Evolutionary conservation across 1,140 invertebrate species (phyloP).

Genomic region (Acromyrmex charruanus): DNA sequence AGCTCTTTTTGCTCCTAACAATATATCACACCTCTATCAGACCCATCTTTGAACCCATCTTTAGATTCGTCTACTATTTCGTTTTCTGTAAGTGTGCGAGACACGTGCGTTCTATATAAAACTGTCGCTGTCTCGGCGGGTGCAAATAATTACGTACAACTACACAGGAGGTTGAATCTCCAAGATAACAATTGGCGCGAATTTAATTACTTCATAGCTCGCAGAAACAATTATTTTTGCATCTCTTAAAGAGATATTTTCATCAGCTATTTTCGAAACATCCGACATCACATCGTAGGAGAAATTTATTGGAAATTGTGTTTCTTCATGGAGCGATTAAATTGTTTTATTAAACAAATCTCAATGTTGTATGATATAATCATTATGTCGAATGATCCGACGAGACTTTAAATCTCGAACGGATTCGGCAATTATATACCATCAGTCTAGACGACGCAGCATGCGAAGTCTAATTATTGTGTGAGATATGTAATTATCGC

Average conservation of each 20-base stretch:
- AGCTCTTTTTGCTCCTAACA: constrained; percentile 51
- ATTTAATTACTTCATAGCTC: constrained; percentile 11
- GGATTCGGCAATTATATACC: constrained; percentile 21
- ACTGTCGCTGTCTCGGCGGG: not conserved
- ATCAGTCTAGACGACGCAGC: constrained; percentile 27
- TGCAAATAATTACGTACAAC: constrained; percentile 27
- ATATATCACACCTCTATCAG: not conserved
- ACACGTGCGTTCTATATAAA: not conserved
- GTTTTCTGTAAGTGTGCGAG: constrained; percentile 7
- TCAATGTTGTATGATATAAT: not conserved
- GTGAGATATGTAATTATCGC: constrained; percentile 48
- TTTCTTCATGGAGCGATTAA: not conserved
- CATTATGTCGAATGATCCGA: not conserved
- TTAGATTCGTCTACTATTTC: not conserved
- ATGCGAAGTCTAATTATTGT: constrained; percentile 49
- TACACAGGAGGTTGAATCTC: not conserved
- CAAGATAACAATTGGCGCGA: not conserved
- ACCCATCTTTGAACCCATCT: not conserved
- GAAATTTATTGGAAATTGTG: not conserved
- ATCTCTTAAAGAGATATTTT: not conserved
- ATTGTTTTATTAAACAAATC: constrained; percentile 37
- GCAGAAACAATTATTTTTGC: constrained; percentile 3
- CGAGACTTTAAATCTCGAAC: constrained; percentile 26
- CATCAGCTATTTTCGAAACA: not conserved
- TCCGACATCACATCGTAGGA: not conserved